Percentiles rank a stretch among this genome's conserved stretches.
These are phyloP conservation scores for Oncorhynchus keta DNA, from an alignment of 2,113 vertebrate species.

Conservation along the genomic window DNA sequence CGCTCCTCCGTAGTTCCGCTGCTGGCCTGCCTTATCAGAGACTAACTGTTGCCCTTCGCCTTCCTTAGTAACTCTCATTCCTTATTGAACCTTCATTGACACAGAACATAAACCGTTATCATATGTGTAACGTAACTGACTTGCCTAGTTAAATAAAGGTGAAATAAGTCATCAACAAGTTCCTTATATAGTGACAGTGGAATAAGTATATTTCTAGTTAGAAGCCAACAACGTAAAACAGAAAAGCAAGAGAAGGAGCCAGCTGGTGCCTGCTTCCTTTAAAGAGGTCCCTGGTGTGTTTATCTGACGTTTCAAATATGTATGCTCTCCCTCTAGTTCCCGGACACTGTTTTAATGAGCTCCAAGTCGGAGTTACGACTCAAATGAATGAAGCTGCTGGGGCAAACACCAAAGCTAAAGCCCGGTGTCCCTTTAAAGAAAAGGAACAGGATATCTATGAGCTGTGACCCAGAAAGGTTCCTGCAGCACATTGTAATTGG, in stretches of 20 bases:
- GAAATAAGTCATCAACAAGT: too few species aligned
- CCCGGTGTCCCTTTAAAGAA: conserved; percentile 3
- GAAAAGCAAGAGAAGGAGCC: background rate
- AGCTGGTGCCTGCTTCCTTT: background rate
- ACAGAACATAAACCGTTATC: too few species aligned
- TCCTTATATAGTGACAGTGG: background rate
- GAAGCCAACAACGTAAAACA: background rate
- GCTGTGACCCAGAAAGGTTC: conserved; percentile 15
- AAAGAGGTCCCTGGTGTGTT: background rate
- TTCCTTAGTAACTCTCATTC: too few species aligned
- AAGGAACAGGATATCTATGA: conserved; percentile 23
- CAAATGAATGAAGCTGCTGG: background rate
- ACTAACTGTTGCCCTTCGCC: too few species aligned
- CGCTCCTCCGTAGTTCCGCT: too few species aligned
- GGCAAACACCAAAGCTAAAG: background rate
- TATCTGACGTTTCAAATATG: conserved; percentile 6
- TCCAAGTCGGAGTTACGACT: background rate
- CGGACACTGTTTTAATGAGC: background rate
- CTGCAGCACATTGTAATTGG: conserved; percentile 23
- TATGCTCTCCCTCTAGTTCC: background rate
- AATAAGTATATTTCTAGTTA: background rate
- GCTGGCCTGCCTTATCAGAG: too few species aligned
- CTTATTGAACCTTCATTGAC: too few species aligned
- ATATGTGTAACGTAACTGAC: too few species aligned
- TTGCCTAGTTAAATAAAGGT: too few species aligned